Percentiles rank a stretch among this genome's conserved stretches.
Evolutionary conservation across 2,113 vertebrate genomes (phyloP).

Genomic region (Gopherus flavomarginatus): DNA sequence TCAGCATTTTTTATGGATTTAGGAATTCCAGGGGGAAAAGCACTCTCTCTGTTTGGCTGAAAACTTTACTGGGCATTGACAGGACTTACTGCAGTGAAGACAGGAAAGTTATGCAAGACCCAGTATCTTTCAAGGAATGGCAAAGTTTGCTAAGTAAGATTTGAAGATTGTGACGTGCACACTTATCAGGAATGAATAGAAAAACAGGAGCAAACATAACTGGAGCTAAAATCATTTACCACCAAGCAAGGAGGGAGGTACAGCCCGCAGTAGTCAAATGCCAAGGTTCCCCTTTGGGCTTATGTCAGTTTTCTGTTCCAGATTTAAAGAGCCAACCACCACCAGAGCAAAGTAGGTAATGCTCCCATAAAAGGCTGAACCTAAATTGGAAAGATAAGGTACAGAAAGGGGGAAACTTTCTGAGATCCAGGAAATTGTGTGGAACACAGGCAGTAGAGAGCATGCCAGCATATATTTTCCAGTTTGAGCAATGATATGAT

Average conservation of each 20-base stretch:
- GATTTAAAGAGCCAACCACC: not conserved
- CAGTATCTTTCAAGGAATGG: not conserved
- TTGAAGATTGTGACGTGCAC: not conserved
- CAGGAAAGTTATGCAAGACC: not conserved
- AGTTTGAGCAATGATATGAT: not conserved
- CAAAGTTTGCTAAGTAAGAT: not conserved
- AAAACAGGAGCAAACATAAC: not conserved
- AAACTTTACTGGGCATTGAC: constrained; percentile 16
- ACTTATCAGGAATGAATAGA: not conserved
- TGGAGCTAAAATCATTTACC: not conserved
- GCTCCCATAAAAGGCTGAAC: not conserved
- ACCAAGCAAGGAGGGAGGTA: not conserved
- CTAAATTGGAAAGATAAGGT: not conserved
- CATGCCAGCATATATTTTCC: not conserved
- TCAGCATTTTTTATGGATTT: constrained; percentile 41
- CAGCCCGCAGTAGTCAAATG: not conserved
- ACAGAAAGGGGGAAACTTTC: not conserved
- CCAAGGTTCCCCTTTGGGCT: not conserved
- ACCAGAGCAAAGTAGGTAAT: not conserved
- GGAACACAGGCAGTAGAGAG: rapidly evolving
- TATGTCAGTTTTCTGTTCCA: not conserved
- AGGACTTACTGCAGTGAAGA: not conserved
- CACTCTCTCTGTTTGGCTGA: not conserved
- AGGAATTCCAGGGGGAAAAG: not conserved
- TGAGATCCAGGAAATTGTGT: not conserved